Evolutionary conservation across 1,140 invertebrate genomes (phyloP), one percentile per base, ranked within the genome.

Genomic region (Procambarus virginalis): DNA sequence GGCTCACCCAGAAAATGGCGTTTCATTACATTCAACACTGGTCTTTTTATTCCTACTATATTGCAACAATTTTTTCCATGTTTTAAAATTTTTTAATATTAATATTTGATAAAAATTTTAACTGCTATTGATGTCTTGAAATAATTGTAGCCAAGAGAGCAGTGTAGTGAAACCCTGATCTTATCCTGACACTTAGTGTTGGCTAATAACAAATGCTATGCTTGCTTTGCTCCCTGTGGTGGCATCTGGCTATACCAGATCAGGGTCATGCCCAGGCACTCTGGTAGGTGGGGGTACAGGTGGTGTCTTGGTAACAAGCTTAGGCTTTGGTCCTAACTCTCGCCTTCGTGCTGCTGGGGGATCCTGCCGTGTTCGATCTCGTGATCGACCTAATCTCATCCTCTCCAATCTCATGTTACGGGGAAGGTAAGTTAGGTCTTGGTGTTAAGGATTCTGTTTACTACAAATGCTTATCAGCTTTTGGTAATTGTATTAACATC

Each of bases 291-390:
- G 70, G 79, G 86, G 86, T 89, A 70, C 68, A 76, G 86, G 86
- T 60, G 80, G 86, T 75, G 79, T 83, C 17, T 82, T 81, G 86
- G 86, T 75, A 34, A 76, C 68, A 83, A 80, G 60, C 64, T 64
- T 87, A 87, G 85, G 85, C 75, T 87, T 87, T 80, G 78, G 85
- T 81, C 85, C 85, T 70, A 87, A 87, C 77, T 87, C 85, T 68
- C 86, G 68, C 64, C 86, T 89, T 48, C 86, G 86, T 82, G 64
- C 79, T 58, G 80, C 34, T 45, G 86, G 86, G 68, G 86, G 86
- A 14, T 89, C 86, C 86, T 89, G 86, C 86, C 86, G 86, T 60
- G 51, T 89, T 64, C 82, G 79, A 79, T 82, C 86, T 64, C 86
- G 86, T 51, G 86, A 89, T 60, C 79, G 86, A 58, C 86, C 86